phyloP scores from a whole-genome alignment of 2,113 vertebrate genomes.

The Shinisaurus crocodilurus region DNA sequence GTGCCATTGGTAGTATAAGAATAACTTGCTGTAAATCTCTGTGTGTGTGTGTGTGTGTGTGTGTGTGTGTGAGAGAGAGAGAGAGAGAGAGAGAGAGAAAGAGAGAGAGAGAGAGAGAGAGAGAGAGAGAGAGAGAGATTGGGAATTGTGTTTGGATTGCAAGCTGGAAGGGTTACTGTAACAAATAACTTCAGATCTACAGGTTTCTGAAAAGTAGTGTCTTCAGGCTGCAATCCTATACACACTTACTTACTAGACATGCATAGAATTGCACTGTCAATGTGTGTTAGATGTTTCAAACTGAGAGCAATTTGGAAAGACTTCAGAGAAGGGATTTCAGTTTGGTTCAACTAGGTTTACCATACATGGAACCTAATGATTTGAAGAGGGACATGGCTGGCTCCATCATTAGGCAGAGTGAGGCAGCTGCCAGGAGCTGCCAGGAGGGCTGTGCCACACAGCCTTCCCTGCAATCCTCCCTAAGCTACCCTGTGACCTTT shows the following conservation, averaged over 20 bases:
- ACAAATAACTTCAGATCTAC: rapidly evolving
- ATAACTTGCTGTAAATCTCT: neutral
- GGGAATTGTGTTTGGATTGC: neutral
- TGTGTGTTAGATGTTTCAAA: rapidly evolving
- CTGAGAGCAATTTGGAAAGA: neutral
- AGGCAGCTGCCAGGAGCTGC: no score
- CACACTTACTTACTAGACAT: neutral
- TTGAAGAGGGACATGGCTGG: neutral
- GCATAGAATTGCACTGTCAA: no score
- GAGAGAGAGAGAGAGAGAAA: no score
- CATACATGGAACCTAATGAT: neutral
- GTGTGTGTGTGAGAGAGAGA: no score
- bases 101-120: no score
- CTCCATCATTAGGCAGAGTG: no score
- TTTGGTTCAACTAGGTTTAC: neutral
- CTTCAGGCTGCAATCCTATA: neutral
- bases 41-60: no score
- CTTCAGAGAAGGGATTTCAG: neutral
- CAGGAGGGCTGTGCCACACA: no score
- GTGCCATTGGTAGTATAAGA: neutral
- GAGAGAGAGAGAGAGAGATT: neutral
- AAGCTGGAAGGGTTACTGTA: neutral
- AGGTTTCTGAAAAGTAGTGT: neutral
- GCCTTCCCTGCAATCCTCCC: no score
- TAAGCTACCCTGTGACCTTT: no score